These are phyloP conservation scores for Muricea muricata DNA, from an alignment of 92 coral and sea anemone genomes.

Conservation along the genomic window DNA sequence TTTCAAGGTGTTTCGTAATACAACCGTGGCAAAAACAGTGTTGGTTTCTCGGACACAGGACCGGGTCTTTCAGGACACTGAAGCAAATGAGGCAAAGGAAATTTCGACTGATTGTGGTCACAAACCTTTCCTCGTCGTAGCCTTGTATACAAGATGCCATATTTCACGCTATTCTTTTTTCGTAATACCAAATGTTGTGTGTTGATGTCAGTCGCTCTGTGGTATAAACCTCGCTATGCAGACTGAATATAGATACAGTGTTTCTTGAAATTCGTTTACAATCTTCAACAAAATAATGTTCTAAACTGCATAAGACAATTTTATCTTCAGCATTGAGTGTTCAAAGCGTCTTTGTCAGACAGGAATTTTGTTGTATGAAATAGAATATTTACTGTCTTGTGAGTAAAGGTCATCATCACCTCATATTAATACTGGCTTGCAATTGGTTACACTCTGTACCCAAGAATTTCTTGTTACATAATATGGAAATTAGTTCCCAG, in stretches of 20 bases:
- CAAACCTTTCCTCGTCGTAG: neutral
- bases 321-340: neutral
- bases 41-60: neutral
- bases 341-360: neutral
- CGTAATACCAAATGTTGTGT: neutral
- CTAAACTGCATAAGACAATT: neutral
- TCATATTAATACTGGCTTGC: neutral
- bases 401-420: neutral
- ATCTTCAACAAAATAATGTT: neutral
- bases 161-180: neutral
- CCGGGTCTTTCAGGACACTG: neutral
- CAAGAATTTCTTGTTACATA: neutral
- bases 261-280: neutral
- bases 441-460: neutral
- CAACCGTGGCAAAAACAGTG: neutral
- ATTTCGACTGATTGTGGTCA: neutral
- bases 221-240: neutral
- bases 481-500: neutral
- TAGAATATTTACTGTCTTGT: neutral
- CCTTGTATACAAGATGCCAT: neutral
- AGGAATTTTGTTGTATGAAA: neutral
- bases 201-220: neutral
- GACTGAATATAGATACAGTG: neutral
- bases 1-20: neutral
- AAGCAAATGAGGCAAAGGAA: neutral